These are phyloP conservation scores for Seriola rivoliana DNA, from an alignment of 2,113 vertebrate species.

Conservation along the genomic window DNA sequence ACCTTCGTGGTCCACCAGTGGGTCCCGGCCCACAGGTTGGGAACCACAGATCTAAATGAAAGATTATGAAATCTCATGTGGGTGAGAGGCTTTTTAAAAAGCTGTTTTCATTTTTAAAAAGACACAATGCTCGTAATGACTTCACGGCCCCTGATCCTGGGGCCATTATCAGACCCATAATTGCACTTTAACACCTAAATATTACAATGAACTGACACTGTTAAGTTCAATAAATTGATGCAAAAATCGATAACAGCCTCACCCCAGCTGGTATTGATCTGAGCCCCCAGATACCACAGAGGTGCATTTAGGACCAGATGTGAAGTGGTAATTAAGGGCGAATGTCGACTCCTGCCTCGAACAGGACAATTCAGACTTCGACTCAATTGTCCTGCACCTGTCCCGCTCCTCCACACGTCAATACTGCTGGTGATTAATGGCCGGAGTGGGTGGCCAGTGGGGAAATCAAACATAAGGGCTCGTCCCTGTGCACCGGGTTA, in stretches of 20 bases:
- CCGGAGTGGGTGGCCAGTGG: not conserved
- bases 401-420: conserved; percentile 16
- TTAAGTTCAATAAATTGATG: not conserved
- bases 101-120: not conserved
- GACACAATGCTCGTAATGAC: not conserved
- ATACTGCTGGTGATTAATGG: conserved; percentile 41
- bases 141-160: not conserved
- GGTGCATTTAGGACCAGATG: conserved; percentile 17
- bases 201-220: not conserved
- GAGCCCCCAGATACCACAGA: not conserved
- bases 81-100: no score
- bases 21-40: no score
- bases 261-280: conserved; percentile 20
- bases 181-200: not conserved
- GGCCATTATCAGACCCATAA: not conserved
- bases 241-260: not conserved
- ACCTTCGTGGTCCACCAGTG: no score
- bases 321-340: conserved; percentile 28
- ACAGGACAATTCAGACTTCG: conserved; percentile 4
- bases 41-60: no score
- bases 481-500: conserved; percentile 46
- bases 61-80: no score
- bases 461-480: conserved; percentile 46
- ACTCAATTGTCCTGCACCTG: not conserved
- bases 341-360: not conserved